Evolutionary conservation across 2,888 invertebrate genomes (phyloP).

Genomic region (Drosophila tanythrix): DNA sequence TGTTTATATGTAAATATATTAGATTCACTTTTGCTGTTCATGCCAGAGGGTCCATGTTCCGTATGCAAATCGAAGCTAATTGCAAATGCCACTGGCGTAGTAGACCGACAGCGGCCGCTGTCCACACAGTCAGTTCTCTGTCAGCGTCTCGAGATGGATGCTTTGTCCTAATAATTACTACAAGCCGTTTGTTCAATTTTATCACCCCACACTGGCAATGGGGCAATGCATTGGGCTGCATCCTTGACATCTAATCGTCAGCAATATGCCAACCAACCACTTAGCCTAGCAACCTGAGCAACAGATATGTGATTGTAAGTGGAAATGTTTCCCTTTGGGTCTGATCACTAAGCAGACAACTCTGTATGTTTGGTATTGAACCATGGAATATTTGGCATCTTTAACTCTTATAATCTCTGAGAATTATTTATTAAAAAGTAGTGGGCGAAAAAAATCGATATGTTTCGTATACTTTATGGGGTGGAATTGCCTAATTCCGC

Average conservation of each 20-base stretch:
- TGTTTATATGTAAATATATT: conserved; percentile 56
- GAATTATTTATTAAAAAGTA: not conserved
- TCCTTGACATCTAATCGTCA: conserved; percentile 52
- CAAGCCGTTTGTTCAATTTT: conserved; percentile 36
- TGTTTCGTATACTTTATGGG: not conserved
- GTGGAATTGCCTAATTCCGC: not conserved
- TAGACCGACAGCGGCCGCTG: conserved; percentile 5
- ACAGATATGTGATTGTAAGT: conserved; percentile 35
- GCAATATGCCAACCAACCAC: conserved; percentile 30
- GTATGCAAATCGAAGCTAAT: conserved; percentile 67
- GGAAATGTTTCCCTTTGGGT: conserved; percentile 55
- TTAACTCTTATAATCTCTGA: not conserved
- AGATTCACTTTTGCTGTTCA: conserved; percentile 60
- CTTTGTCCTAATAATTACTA: conserved; percentile 69
- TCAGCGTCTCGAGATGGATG: conserved; percentile 42
- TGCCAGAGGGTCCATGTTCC: conserved; percentile 7
- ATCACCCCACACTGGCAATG: not conserved
- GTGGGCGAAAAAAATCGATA: not conserved
- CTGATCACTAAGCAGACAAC: conserved; percentile 21
- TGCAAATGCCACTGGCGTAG: conserved; percentile 75
- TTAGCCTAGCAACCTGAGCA: conserved; percentile 13
- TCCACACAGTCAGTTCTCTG: conserved; percentile 25
- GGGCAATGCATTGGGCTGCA: not conserved
- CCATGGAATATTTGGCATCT: conserved; percentile 70
- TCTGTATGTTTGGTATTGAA: conserved; percentile 66